Evolutionary conservation across 2,797 vertebrate genomes (phyloP).

Genomic region (Acropternis orthonyx): DNA sequence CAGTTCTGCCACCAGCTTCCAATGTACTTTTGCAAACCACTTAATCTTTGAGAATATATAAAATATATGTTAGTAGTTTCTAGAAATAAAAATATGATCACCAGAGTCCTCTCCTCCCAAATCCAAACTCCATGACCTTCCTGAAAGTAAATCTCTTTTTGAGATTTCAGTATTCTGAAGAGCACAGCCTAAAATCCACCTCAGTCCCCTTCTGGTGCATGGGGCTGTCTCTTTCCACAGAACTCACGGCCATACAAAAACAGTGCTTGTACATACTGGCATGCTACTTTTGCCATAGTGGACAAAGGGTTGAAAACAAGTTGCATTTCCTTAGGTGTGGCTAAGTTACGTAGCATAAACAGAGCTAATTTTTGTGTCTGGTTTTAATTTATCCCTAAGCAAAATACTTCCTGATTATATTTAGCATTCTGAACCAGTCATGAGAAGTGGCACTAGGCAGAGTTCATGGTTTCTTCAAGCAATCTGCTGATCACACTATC

Average conservation of each 20-base stretch:
- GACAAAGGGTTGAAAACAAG: neutral
- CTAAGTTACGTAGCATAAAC: neutral
- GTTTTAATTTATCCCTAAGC: constrained; percentile 5
- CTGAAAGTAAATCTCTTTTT: neutral
- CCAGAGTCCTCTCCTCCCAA: neutral
- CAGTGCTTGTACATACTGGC: neutral
- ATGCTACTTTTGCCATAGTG: neutral
- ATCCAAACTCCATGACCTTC: neutral
- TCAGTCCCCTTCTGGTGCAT: neutral
- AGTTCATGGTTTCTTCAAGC: neutral
- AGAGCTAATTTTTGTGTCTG: neutral
- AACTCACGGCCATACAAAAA: neutral
- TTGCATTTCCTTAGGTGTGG: neutral
- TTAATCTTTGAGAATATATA: neutral
- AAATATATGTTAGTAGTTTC: neutral
- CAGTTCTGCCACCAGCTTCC: neutral
- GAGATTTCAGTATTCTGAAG: neutral
- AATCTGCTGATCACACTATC: neutral
- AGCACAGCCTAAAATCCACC: neutral
- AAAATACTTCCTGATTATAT: neutral
- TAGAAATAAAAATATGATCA: neutral
- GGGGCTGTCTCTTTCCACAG: neutral
- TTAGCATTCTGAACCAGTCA: neutral
- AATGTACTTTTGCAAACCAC: neutral
- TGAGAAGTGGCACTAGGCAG: neutral